Percentiles rank a stretch among this genome's conserved stretches.
Conservation (phyloP, 2,113 vertebrate genomes). For the Oceanodroma tethys region DNA sequence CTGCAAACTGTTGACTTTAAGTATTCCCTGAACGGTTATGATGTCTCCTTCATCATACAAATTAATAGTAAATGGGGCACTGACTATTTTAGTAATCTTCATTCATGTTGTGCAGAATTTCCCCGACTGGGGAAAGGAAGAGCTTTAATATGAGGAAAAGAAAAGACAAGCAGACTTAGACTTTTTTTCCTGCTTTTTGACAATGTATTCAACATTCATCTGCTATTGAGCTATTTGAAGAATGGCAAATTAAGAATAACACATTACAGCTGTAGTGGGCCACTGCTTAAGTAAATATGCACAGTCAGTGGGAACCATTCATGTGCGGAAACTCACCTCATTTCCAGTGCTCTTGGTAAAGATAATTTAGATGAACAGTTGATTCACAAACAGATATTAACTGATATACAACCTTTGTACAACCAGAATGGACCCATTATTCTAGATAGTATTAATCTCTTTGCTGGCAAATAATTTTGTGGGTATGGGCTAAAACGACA, state of each 20-base stretch:
- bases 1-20: not conserved
- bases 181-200: not conserved
- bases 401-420: not conserved
- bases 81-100: not conserved
- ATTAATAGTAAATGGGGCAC: not conserved
- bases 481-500: not conserved
- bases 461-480: not conserved
- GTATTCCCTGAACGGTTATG: not conserved
- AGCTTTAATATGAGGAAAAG: not conserved
- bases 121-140: not conserved
- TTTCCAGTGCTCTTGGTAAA: not conserved
- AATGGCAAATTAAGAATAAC: not conserved
- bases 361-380: not conserved
- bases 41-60: not conserved
- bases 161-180: not conserved
- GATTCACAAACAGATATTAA: not conserved
- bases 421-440: not conserved
- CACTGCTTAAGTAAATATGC: not conserved
- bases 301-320: not conserved
- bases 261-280: not conserved
- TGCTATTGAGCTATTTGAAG: not conserved
- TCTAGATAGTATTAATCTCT: not conserved
- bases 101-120: not conserved
- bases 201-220: not conserved
- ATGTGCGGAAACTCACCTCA: not conserved